Evolutionary conservation across 2,113 vertebrate species (phyloP), one percentile per base, ranked within the genome.

Genomic region (Otus sunia): DNA sequence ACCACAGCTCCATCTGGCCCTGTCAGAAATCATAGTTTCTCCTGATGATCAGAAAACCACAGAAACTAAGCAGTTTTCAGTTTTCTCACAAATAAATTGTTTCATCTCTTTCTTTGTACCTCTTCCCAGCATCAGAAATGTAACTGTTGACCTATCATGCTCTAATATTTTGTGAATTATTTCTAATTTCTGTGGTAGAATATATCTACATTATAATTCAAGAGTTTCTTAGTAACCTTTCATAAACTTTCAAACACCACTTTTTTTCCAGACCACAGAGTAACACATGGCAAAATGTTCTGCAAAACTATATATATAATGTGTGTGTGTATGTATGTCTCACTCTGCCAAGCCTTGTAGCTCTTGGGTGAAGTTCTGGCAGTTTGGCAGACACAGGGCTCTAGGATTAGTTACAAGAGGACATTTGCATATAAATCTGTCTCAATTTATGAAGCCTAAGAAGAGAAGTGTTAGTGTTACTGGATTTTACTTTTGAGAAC

Each of bases 391-490:
- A 36, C 19, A 23, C 10, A 22, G 53, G 71, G 25, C 43, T 94
- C 86, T 59, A 73, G 50, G 77, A 92, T 89, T 87, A 87, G 81
- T 87, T 90, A 69, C 66, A 82, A 95, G 77, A 78, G 50, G 41
- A 58, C 25, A 94, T 95, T 89, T 95, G 77, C 83, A 75, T 90
- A 69, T 85, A 84, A 91, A 89, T 87, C 87, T 93, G 68, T 87
- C 60, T 82, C 45, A 72, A 6, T 91, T 91, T 93, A 55, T 76
- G 62, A 90, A 89, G n/a, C 43, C 45, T 78, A 47, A 74, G 29
- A 75, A 59, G 68, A 88, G 45, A 94, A 85, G 43, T 45, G 43
- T 45, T 45, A 45, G 69, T 73, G 55, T 45, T n/a, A 78, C 7
- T 90, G 41, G 58, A 85, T 94, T 95, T 94, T 89, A 49, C 27